Conservation (phyloP, 92 coral and sea anemone species). For the Parazoanthus atlanticus region DNA sequence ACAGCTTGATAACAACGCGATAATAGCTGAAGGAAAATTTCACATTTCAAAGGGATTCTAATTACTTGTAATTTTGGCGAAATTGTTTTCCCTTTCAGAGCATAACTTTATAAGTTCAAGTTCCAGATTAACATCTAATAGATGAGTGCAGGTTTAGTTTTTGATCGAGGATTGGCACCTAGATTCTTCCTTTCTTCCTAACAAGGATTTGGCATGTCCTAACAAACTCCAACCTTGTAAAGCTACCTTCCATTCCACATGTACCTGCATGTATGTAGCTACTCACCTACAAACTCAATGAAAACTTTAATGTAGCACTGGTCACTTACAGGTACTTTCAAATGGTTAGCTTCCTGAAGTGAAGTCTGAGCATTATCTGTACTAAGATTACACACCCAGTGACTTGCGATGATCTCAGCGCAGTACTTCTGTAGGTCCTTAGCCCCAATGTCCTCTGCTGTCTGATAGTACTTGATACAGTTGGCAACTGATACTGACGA, state of each 20-base stretch:
- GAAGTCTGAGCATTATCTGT: conserved; percentile 2
- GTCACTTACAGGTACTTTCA: not conserved
- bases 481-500: conserved; percentile 94
- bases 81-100: too few species aligned
- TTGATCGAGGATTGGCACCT: too few species aligned
- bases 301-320: not conserved
- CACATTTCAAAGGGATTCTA: too few species aligned
- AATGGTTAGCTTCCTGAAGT: not conserved
- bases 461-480: conserved; percentile 98
- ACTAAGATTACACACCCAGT: conserved; percentile 75
- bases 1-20: too few species aligned
- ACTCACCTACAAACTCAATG: not conserved
- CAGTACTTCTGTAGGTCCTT: conserved; percentile 93
- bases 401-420: conserved; percentile 94
- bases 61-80: too few species aligned
- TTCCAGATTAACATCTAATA: too few species aligned
- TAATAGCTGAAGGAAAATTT: too few species aligned
- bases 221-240: not conserved
- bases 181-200: too few species aligned
- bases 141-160: too few species aligned
- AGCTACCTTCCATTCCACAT: not conserved
- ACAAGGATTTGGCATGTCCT: too few species aligned
- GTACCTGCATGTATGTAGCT: not conserved
- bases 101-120: too few species aligned
- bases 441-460: conserved; percentile 99